phyloP scores from a whole-genome alignment of 2,797 vertebrate genomes.

The Sebastes aleutianus region DNA sequence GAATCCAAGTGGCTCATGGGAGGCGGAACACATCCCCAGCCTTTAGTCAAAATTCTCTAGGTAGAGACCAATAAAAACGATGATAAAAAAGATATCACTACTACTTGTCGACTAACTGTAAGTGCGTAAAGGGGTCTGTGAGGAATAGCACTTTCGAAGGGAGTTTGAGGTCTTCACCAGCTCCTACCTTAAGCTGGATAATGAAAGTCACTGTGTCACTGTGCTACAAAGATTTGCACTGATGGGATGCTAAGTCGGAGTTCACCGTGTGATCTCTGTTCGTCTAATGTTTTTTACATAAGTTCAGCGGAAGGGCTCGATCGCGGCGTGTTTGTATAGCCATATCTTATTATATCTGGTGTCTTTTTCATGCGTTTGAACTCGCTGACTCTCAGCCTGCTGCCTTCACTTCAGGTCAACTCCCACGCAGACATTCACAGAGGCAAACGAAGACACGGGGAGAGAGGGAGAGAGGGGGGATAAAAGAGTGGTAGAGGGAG shows the following conservation, averaged over 20 bases:
- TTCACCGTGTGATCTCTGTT: slow-evolving; percentile 6
- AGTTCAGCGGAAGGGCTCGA: not conserved
- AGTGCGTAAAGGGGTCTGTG: not conserved
- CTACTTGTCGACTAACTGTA: not conserved
- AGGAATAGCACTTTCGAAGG: slow-evolving; percentile 26
- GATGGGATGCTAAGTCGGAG: not conserved
- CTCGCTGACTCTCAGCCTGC: slow-evolving; percentile 14
- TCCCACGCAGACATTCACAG: slow-evolving; percentile 38
- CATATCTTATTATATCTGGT: not conserved
- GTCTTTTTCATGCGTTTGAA: slow-evolving; percentile 37
- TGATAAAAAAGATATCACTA: slow-evolving; percentile 14
- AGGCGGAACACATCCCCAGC: not conserved
- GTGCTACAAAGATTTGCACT: not conserved
- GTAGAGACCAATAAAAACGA: slow-evolving; percentile 13
- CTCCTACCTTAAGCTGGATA: not conserved
- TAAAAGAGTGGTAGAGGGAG: not conserved
- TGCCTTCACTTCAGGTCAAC: slow-evolving; percentile 34
- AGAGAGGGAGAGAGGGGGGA: not conserved
- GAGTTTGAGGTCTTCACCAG: slow-evolving; percentile 20
- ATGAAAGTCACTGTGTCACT: not conserved
- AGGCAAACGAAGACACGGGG: not conserved
- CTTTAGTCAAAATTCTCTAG: not conserved
- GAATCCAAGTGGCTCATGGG: slow-evolving; percentile 9
- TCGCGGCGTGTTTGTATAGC: not conserved
- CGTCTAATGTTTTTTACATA: not conserved